Evolutionary conservation across 1,140 invertebrate genomes (phyloP), one percentile per base, ranked within the genome.

Genomic region (Lethocerus indicus): DNA sequence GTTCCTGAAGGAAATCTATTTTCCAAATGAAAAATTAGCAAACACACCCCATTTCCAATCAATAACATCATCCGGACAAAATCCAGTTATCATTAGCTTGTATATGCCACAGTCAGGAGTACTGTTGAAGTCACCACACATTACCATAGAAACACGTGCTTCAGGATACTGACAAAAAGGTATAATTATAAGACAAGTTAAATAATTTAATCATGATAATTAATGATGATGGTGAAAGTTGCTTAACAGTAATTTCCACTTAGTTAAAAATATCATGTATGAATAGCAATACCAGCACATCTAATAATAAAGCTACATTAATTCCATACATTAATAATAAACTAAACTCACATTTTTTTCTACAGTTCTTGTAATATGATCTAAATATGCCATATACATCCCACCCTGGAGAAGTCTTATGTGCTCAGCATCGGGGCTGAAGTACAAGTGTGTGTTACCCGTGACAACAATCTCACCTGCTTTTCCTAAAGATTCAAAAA

Each of bases 361-460:
- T 51, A 61, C 58, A 56, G 66, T 56, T 49, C 67, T 59, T 25
- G 72, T 61, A 56, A 74, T 51, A 58, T 72, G 56, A 46, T 74
- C 59, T 2, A 83, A 59, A 64, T 74, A 81, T 18, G 62, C 64
- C 32, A 80, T 68, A 9, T 69, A 58, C 56, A 79, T 74, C 39
- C 73, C 79, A 32, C 71, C 74, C 70, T 87, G 83, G 27, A 94
- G 61, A 2, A 94, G 64, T 56, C 92, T 67, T 56, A 95, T 82
- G 60, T 92, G 82, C 67, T 87, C 80, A 6, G 87, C 82, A 63
- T 85, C 76, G 2, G 87, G 86, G 61, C 88, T 83, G 61, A 91
- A 95, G 64, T 88, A 95, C 16, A 95, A 71, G 71, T 96, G 92
- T 1, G 87, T 93, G 60, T 91, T 93, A 21, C 76, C 87, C 44